These are phyloP conservation scores for Diarsia brunnea DNA, from an alignment of 2,888 invertebrate species.

Conservation along the genomic window DNA sequence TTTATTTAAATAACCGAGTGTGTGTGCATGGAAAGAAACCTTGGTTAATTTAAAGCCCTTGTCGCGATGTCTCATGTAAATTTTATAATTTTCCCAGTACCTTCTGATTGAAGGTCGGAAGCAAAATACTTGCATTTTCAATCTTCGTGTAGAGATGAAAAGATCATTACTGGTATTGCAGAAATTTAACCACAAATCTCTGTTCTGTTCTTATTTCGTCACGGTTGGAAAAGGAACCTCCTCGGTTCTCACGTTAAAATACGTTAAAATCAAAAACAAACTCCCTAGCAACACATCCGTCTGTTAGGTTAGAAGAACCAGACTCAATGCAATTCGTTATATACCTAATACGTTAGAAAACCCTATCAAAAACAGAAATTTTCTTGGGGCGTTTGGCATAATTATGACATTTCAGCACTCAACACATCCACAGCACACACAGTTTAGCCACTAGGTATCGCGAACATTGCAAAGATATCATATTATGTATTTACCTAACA, in stretches of 20 bases:
- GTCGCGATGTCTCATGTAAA: neutral
- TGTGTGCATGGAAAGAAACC: too few relatives aligned
- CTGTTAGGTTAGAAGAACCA: too few relatives aligned
- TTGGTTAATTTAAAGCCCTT: neutral
- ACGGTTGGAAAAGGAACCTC: too few relatives aligned
- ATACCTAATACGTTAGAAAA: neutral
- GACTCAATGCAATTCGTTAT: too few relatives aligned
- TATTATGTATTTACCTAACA: constrained; percentile 14
- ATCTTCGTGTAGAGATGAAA: neutral
- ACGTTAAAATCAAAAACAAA: too few relatives aligned
- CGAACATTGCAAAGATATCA: constrained; percentile 18
- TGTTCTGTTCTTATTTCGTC: too few relatives aligned
- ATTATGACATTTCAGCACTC: neutral
- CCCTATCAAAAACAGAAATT: neutral
- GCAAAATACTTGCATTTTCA: neutral
- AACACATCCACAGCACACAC: neutral
- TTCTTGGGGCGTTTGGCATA: neutral
- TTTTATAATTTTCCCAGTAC: neutral
- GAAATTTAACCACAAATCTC: neutral
- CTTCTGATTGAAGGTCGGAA: too few relatives aligned
- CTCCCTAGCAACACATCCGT: too few relatives aligned
- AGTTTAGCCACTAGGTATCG: neutral
- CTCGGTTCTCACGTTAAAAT: too few relatives aligned
- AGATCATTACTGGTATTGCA: neutral
- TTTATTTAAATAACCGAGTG: neutral